Base-by-base conservation (phyloP, 1,140 invertebrate species). In the Pseudomyrmex cubaensis region DNA sequence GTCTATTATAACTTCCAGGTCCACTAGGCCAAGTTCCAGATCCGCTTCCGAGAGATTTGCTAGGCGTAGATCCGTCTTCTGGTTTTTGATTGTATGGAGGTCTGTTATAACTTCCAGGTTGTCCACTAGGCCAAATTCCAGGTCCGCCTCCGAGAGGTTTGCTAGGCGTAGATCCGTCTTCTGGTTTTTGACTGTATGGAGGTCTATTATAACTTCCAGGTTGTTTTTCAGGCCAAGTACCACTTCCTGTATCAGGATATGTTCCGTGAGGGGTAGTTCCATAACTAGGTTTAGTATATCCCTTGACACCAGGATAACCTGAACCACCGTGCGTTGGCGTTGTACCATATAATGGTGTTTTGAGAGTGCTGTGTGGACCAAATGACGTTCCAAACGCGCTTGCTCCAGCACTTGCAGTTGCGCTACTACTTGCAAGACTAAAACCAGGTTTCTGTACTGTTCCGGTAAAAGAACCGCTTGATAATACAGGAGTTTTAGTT, bases 401-500 rank as follows among this genome's bases (percentile, higher is more conserved):
- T 59, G 64, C 13, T 44, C 35, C 15, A 25, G 75, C 35, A 9
- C 2, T 69, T 17, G 75, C 52, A 59, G 12, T 22, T 76, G 61
- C 46, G 25, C 63, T 25, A 48, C 64, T 78, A 25, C 75, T 69
- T 12, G 52, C 52, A 12, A 25, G 0, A 57, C 69, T 46, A 64
- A 72, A 82, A 66, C 13, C 10, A 12, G 17, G 17, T 69, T 25
- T 78, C 2, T 35, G 35, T n/a, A 20, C 10, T n/a, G 48, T 66
- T 66, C 48, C 13, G 1, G 15, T 15, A 0, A 66, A 61, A 69
- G 74, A 35, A 54, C 13, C 12, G 13, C 35, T 3, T 4, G 64
- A 17, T 48, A 35, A 54, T 5, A 2, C 13, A 57, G 17, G 67
- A 50, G 44, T 17, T 62, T 72, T 82, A 52, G 77, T 82, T 50